Conservation (phyloP, 1,140 invertebrate species). For the Steinernema khuongi region DNA sequence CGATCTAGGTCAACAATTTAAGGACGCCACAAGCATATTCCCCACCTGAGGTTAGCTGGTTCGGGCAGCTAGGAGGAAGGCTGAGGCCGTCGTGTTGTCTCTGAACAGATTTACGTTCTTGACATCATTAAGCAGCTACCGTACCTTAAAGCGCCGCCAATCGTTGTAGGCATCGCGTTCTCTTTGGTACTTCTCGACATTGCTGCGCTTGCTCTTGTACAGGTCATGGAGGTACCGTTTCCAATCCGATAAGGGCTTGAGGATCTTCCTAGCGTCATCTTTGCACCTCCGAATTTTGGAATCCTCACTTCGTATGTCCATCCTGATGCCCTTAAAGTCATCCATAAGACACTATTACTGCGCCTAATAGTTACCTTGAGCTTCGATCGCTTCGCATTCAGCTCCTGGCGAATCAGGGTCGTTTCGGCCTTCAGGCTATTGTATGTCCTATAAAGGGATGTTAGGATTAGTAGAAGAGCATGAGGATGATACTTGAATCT, state of each 20-base stretch:
- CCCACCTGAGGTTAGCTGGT: too few relatives aligned
- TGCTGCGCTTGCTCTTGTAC: background rate
- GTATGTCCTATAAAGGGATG: background rate
- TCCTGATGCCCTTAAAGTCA: too few relatives aligned
- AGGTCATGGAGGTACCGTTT: background rate
- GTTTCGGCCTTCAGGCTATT: background rate
- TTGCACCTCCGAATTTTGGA: background rate
- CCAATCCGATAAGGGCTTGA: background rate
- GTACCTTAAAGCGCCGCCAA: background rate
- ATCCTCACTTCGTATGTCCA: background rate
- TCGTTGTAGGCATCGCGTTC: background rate
- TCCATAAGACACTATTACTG: too few relatives aligned
- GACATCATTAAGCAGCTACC: background rate
- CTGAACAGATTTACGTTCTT: too few relatives aligned
- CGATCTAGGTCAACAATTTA: background rate
- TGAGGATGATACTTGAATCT: conserved; percentile 20
- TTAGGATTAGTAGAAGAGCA: background rate
- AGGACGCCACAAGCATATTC: background rate
- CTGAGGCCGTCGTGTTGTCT: too few relatives aligned
- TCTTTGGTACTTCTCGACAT: background rate
- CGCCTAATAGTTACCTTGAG: too few relatives aligned
- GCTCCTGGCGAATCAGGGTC: too few relatives aligned
- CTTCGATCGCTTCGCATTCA: too few relatives aligned
- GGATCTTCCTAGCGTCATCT: background rate
- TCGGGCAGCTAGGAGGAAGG: too few relatives aligned